phyloP scores from a whole-genome alignment of 1,140 invertebrate species.

The Euwallacea fornicatus region DNA sequence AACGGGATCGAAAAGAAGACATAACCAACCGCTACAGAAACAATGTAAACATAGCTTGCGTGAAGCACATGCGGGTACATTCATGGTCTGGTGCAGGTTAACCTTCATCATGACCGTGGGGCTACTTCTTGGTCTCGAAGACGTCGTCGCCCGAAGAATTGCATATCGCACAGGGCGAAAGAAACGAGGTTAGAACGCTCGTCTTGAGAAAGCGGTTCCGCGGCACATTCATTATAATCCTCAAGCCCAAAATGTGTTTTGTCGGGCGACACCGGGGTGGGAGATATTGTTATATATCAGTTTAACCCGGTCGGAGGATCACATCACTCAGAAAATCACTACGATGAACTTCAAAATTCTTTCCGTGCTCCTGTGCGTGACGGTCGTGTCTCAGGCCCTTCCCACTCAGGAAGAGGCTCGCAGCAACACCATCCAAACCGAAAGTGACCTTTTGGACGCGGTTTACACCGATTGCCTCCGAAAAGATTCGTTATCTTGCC shows the following conservation, averaged over 20 bases:
- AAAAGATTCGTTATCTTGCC: slow-evolving; percentile 77
- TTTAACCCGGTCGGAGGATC: slow-evolving; percentile 44
- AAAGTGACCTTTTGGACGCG: slow-evolving; percentile 74
- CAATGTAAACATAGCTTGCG: slow-evolving; percentile 5
- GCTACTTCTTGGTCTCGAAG: slow-evolving; percentile 2
- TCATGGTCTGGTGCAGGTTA: slow-evolving; percentile 22
- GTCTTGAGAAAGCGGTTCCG: slow-evolving; percentile 54
- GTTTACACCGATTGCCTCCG: slow-evolving; percentile 75
- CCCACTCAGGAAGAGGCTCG: slow-evolving; percentile 66
- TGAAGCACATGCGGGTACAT: slow-evolving; percentile 2
- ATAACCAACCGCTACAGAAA: neutral
- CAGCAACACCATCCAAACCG: slow-evolving; percentile 63
- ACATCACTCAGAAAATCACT: slow-evolving; percentile 31
- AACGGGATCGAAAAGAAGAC: neutral
- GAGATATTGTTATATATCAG: slow-evolving; percentile 52
- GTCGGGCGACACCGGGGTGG: slow-evolving; percentile 43
- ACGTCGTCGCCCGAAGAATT: slow-evolving; percentile 22
- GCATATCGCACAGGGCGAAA: slow-evolving; percentile 47
- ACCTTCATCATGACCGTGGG: slow-evolving; percentile 30
- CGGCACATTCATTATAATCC: slow-evolving; percentile 52
- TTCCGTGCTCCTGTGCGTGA: slow-evolving; percentile 56
- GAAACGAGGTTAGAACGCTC: slow-evolving; percentile 51
- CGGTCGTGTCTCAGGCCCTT: slow-evolving; percentile 60
- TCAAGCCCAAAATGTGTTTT: slow-evolving; percentile 53
- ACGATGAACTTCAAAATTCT: slow-evolving; percentile 46